Base-by-base conservation (phyloP, 2,797 vertebrate species). In the Ctenosaura bakeri region DNA sequence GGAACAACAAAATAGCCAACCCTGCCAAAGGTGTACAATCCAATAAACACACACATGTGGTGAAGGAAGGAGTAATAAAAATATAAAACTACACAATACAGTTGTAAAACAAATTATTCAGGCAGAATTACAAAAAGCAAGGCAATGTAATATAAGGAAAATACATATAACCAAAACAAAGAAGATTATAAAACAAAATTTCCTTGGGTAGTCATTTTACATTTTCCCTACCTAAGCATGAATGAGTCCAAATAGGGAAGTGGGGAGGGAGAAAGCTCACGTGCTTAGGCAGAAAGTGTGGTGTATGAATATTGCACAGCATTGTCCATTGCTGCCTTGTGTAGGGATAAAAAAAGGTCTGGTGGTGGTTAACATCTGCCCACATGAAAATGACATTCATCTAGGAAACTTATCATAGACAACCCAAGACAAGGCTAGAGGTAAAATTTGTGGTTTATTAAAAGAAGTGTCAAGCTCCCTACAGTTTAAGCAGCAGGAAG, bases 371-470 rank as follows among this genome's bases (percentile, higher is more conserved):
- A 26, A 80, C 35, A 73, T 59, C 71, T 59, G 9, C 52, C 79
- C 42, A 24, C 79, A 42, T 62, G 52, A 59, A 82, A 83, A 69
- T 46, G 52, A n/a, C 38, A 83, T 74, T 54, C 50, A 24, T 82
- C 18, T 62, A 29, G 10, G 64, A 76, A 64, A 32, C 4, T 64
- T 64, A 71, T 35, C 56, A 76, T 24, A 22, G 24, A 54, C 16
- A 24, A 71, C 66, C 24, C 59, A 24, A 64, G 69, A 81, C 32
- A 73, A 78, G 73, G 46, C 6, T 3, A 32, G 7, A 74, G 42
- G n/a, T 66, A 87, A 77, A 83, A 78, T 10, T 69, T 46, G 4
- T 69, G 14, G 66, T 76, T 83, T 42, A 87, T 83, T 69, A 76
- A 87, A 90, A 64, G 29, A 73, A 64, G 54, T 3, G n/a, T 62